A percentile compares a stretch with the other conserved stretches of the same genome.
phyloP scores from a whole-genome alignment of 35 echinoderm and acorn worm species.

The Ophiothrix spiculata region DNA sequence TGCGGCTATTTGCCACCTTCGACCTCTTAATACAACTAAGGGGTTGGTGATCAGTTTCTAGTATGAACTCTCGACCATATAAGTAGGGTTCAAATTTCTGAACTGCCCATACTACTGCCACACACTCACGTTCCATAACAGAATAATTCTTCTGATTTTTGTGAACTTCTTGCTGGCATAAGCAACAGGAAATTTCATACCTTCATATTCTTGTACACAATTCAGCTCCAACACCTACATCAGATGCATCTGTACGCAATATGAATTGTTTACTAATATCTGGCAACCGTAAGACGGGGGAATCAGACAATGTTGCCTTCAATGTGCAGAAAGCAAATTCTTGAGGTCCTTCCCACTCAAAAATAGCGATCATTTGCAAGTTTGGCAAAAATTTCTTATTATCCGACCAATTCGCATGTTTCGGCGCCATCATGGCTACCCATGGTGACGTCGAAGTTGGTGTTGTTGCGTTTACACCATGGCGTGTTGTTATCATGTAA shows the following conservation, averaged over 20 bases:
- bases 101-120: slow-evolving; percentile 48
- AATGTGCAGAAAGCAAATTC: slow-evolving; percentile 41
- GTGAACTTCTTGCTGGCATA: slow-evolving; percentile 53
- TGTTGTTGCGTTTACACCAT: too few relatives aligned
- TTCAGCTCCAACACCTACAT: slow-evolving; percentile 43
- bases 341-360: slow-evolving; percentile 46
- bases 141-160: slow-evolving; percentile 27
- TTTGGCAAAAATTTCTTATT: slow-evolving; percentile 28
- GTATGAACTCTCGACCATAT: slow-evolving; percentile 38
- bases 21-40: too few relatives aligned
- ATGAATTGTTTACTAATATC: slow-evolving; percentile 32
- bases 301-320: slow-evolving; percentile 21
- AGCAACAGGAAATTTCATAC: slow-evolving; percentile 28
- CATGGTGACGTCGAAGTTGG: too few relatives aligned
- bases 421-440: too few relatives aligned
- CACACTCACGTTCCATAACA: slow-evolving; percentile 44
- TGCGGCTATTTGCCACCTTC: slow-evolving; percentile 22
- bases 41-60: slow-evolving; percentile 47
- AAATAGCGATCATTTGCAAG: too few relatives aligned
- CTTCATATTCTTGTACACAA: slow-evolving; percentile 36
- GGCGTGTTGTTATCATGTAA: too few relatives aligned
- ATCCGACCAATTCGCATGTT: too few relatives aligned
- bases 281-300: slow-evolving; percentile 46
- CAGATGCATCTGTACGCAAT: slow-evolving; percentile 52
- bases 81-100: slow-evolving; percentile 33